Evolutionary conservation across 2,888 invertebrate genomes (phyloP), one percentile per base, ranked within the genome.

Genomic region (Nephrotoma appendiculata): DNA sequence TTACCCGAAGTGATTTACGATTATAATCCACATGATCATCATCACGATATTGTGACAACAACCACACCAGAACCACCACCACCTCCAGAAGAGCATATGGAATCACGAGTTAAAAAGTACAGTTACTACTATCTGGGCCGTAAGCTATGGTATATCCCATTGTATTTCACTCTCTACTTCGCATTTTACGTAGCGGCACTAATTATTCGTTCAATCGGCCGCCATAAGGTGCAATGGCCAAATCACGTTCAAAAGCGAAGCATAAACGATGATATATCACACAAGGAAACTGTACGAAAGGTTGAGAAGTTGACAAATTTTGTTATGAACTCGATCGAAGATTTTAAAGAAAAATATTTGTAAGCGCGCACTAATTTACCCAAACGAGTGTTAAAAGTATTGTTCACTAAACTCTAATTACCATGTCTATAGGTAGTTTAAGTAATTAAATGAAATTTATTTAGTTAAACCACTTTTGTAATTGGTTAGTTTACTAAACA

Each of bases 121-220:
- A 94, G 94, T 88, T 95, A 95, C 90, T 95, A 95, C 89, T 95
- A 94, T 89, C 92, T 95, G 88, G 95, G 95, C 0, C 93, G 94
- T 87, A 95, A 95, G 88, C 91, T 95, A 1, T 95, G 95, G 95
- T 95, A 95, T 89, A 92, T 95, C 87, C 95, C 95, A 0, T 90
- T 95, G 83, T 95, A 95, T 90, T 95, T 95, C 89, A 95, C 95
- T 86, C 93, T 95, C 7, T 95, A 91, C 91, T 92, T 92, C 87
- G 90, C 91, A 88, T 92, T 95, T 88, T 95, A 95, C 89, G 93
- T 95, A 0, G 93, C 94, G 0, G 94, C 94, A 87, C 90, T 95
- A 41, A 94, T 95, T 87, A 89, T 95, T 42, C 95, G 95, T 90
- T 94, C 95, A 11, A 93, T 95, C 88, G 94, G 94, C 6, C 92